Percentiles rank a stretch among this genome's conserved stretches.
phyloP scores from a whole-genome alignment of 2,888 invertebrate species.

The Zygogramma bicolorata region DNA sequence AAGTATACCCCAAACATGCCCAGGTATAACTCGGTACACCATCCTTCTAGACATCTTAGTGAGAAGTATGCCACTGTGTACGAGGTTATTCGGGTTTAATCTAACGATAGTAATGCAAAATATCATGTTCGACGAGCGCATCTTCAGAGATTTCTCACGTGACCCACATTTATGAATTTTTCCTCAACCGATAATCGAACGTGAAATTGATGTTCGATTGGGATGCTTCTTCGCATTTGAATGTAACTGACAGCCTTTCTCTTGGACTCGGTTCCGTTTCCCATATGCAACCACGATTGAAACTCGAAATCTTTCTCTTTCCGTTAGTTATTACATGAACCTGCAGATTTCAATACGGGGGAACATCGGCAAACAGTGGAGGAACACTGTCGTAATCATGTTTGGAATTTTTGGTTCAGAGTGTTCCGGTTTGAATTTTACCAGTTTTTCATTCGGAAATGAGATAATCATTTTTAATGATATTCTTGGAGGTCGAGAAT shows the following conservation, averaged over 20 bases:
- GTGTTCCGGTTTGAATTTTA: too few species aligned
- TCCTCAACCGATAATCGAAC: conserved; percentile 8
- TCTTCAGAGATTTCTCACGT: conserved; percentile 3
- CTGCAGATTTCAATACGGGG: too few species aligned
- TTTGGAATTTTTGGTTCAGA: too few species aligned
- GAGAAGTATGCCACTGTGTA: neutral
- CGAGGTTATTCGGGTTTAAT: neutral
- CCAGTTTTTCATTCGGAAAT: too few species aligned
- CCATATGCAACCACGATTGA: conserved; percentile 3
- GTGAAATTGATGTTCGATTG: conserved; percentile 2
- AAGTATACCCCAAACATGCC: too few species aligned
- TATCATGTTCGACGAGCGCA: neutral
- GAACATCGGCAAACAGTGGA: too few species aligned
- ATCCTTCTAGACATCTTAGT: too few species aligned
- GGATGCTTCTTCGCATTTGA: conserved; percentile 9
- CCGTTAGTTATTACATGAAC: neutral
- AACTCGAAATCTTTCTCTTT: neutral
- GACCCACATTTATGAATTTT: conserved; percentile 6
- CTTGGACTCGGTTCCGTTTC: conserved; percentile 5
- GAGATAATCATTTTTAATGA: too few species aligned
- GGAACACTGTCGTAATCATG: too few species aligned
- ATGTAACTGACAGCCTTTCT: conserved; percentile 5
- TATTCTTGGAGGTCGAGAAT: too few species aligned
- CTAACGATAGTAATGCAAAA: neutral
- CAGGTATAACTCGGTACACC: too few species aligned